Percentiles rank a stretch among this genome's conserved stretches.
Conservation (phyloP, 2,797 vertebrate species). For the Acomys russatus region DNA sequence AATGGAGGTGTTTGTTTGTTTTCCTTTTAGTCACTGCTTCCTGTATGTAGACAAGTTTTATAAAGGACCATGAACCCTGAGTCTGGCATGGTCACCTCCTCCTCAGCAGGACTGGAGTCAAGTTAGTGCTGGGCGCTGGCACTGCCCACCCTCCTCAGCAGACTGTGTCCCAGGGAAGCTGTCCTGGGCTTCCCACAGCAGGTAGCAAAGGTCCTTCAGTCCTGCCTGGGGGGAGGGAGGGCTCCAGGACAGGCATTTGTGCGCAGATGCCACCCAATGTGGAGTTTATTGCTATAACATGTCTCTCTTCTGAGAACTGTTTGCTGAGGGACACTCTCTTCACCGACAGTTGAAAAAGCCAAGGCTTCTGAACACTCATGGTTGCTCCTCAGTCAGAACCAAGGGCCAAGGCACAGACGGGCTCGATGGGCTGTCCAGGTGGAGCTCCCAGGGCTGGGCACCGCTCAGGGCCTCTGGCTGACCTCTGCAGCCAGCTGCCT, state of each 20-base stretch:
- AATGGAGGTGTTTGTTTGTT: not conserved
- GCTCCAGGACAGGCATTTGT: not conserved
- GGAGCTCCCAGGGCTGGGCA: not conserved
- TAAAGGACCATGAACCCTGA: slow-evolving; percentile 85
- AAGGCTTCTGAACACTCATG: not conserved
- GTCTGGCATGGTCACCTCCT: slow-evolving; percentile 84
- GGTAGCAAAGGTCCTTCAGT: not conserved
- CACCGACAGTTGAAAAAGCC: not conserved
- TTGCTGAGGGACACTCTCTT: slow-evolving; percentile 28
- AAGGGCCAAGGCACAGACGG: slow-evolving; percentile 37
- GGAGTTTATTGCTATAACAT: slow-evolving; percentile 79
- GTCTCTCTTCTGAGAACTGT: slow-evolving; percentile 55
- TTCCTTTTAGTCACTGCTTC: slow-evolving; percentile 56
- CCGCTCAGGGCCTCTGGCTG: too few species aligned
- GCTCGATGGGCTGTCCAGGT: not conserved
- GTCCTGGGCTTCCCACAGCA: not conserved
- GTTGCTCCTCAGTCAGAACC: not conserved
- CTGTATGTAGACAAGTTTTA: slow-evolving; percentile 75
- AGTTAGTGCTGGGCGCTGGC: not conserved
- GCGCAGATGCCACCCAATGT: slow-evolving; percentile 13
- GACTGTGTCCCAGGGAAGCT: not conserved
- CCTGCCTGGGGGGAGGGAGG: not conserved
- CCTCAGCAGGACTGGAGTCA: slow-evolving; percentile 76
- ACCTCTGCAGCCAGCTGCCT: not conserved
- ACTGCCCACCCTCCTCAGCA: not conserved